Base-by-base conservation (phyloP, 1,140 invertebrate genomes). In the Sesamia nonagrioides region DNA sequence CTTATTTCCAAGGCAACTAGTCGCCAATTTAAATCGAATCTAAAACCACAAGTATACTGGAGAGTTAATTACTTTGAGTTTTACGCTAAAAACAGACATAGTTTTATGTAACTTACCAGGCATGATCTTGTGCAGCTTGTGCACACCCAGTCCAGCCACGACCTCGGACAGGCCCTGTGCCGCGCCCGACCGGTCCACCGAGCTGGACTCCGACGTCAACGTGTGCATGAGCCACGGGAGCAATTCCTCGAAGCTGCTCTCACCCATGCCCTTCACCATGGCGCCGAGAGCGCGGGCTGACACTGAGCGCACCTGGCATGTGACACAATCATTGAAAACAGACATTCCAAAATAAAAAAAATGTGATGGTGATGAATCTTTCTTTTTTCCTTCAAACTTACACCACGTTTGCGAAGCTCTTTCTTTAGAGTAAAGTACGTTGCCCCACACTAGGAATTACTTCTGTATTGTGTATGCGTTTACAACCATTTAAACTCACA, bases 141-240 rank as follows among this genome's bases (percentile, higher is more conserved):
- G 97, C 6, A 98, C 97, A 18, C 99, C 99, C 27, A 99, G 96
- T 60, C 98, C 99, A 58, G 98, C 98, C 42, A 99, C 98, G 7
- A 99, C 99, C 96, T 98, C 98, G 33, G 97, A 98, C 4, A 98
- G 95, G 84, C 98, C 99, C 96, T 99, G 99, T n/a, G 99, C 99
- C 68, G 99, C 99, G 42, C 99, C 99, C 18, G 98, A 99, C 79
- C 98, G 96, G 95, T 99, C 99, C 15, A 99, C 99, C 81, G 98
- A 98, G 88, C 98, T 99, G 1, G 96, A 96, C 95, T 99, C 99
- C 0, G 98, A 99, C 0, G 99, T 99, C n/a, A 99, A 95, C 1
- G 98, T 99, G 93, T 98, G 97, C 98, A 99, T 99, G 27, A 99
- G 95, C 99, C 99, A 99, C 8, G 99, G 99, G 72, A 99, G 95